A percentile compares a stretch with the other conserved stretches of the same genome.
phyloP scores from a whole-genome alignment of 2,797 vertebrate species.

The Dipus sagitta region DNA sequence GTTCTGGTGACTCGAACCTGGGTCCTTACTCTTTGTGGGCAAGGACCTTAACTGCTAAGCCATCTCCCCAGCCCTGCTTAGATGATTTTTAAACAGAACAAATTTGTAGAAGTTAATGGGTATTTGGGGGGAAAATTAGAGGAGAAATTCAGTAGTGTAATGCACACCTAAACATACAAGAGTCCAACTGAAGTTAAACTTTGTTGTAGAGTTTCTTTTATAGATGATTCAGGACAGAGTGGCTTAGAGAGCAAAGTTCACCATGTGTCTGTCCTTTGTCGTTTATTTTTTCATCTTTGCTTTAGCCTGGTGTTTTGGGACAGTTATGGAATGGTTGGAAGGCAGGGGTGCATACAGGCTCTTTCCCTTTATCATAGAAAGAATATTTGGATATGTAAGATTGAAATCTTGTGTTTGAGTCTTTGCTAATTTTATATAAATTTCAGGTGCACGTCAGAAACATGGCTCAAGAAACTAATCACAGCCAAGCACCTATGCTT shows the following conservation, averaged over 20 bases:
- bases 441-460: conserved; percentile 89
- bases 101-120: not conserved
- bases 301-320: not conserved
- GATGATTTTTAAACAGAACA: conserved; percentile 47
- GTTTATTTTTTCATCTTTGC: not conserved
- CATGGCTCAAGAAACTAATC: conserved; percentile 96
- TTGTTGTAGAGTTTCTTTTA: not conserved
- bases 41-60: too few relatives aligned
- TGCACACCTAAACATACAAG: not conserved
- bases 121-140: conserved; percentile 40
- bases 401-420: not conserved
- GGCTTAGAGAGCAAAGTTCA: not conserved
- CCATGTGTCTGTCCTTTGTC: not conserved
- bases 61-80: too few relatives aligned
- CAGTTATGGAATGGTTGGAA: not conserved
- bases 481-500: conserved; percentile 93
- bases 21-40: too few relatives aligned
- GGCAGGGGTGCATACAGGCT: not conserved
- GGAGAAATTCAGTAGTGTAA: conserved; percentile 33
- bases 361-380: not conserved
- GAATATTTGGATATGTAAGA: not conserved
- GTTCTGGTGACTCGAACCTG: too few relatives aligned
- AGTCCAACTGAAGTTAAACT: not conserved
- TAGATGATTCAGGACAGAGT: not conserved
- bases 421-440: conserved; percentile 57